Conservation (phyloP, 2,113 vertebrate species). For the Tautogolabrus adspersus region DNA sequence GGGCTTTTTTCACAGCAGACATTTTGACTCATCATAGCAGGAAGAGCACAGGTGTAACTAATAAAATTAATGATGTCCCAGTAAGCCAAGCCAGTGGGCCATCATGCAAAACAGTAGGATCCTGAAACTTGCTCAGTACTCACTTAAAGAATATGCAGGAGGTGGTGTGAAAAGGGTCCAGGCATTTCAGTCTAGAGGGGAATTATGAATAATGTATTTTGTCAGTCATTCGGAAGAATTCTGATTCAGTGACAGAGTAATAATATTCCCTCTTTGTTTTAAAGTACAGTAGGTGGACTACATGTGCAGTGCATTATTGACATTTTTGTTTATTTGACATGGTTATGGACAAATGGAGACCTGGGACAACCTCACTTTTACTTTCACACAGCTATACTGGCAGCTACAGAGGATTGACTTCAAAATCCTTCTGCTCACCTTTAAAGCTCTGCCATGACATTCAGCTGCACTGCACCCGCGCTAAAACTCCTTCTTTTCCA, state of each 20-base stretch:
- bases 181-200: background rate
- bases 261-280: background rate
- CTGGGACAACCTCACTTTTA: background rate
- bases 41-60: background rate
- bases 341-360: background rate
- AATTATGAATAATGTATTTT: background rate
- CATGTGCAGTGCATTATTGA: background rate
- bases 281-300: background rate
- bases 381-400: background rate
- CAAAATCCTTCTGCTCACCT: constrained; percentile 29
- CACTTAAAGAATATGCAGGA: background rate
- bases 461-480: constrained; percentile 14
- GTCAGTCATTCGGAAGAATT: background rate
- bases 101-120: background rate
- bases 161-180: background rate
- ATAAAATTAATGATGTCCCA: background rate
- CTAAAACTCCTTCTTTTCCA: constrained; percentile 16
- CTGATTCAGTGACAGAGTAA: background rate
- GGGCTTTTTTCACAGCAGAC: background rate
- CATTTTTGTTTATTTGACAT: constrained; percentile 11
- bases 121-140: background rate
- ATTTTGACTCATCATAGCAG: background rate
- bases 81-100: background rate
- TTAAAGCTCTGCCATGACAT: constrained; percentile 24
- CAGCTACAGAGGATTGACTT: constrained; percentile 16